phyloP scores from a whole-genome alignment of 1,140 invertebrate genomes.

The Monochamus saltuarius region DNA sequence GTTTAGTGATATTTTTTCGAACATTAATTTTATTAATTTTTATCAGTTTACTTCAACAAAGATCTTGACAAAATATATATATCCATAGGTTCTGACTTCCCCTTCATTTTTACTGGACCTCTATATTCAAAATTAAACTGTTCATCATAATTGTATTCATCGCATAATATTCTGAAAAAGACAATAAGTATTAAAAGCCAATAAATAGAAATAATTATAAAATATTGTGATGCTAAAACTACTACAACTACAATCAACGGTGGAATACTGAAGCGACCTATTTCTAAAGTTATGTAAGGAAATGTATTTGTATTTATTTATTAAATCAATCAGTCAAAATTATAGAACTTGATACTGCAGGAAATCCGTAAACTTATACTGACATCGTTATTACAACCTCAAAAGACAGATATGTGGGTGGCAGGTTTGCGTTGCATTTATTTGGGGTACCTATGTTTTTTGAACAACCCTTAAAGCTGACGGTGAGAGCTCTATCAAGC shows the following conservation, averaged over 20 bases:
- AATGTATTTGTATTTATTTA: neutral
- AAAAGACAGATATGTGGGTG: too few relatives aligned
- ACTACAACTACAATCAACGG: neutral
- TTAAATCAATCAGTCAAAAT: too few relatives aligned
- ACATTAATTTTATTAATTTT: too few relatives aligned
- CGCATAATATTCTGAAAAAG: slow-evolving; percentile 72
- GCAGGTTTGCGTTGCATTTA: too few relatives aligned
- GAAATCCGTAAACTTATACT: too few relatives aligned
- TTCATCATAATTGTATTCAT: slow-evolving; percentile 81
- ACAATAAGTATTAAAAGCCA: neutral
- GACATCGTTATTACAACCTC: too few relatives aligned
- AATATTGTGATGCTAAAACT: neutral
- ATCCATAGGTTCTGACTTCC: slow-evolving; percentile 92
- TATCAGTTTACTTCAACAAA: too few relatives aligned
- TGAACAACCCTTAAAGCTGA: too few relatives aligned
- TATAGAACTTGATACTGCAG: too few relatives aligned
- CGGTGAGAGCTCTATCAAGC: too few relatives aligned
- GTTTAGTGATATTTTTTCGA: too few relatives aligned
- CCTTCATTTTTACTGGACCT: slow-evolving; percentile 90
- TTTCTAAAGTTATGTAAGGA: neutral
- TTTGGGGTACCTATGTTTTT: too few relatives aligned
- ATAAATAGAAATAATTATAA: neutral
- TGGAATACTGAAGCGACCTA: neutral
- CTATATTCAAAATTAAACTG: slow-evolving; percentile 85
- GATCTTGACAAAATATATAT: slow-evolving; percentile 83